These are phyloP conservation scores for Parascotia fuliginaria DNA, from an alignment of 2,888 invertebrate genomes.

Conservation along the genomic window DNA sequence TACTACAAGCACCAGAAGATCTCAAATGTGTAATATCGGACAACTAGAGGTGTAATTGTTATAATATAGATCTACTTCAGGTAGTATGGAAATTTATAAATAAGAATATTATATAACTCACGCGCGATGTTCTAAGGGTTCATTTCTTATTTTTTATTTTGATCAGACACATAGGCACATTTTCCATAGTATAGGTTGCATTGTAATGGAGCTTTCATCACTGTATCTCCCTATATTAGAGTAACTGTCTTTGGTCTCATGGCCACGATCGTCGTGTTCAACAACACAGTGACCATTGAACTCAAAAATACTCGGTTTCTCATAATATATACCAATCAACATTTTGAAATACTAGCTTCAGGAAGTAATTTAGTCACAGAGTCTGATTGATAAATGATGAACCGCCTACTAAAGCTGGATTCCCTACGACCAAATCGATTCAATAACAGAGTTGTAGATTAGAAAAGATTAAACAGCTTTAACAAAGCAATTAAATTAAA, in stretches of 20 bases:
- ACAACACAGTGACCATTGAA: no score
- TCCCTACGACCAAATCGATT: background rate
- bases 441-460: background rate
- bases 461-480: background rate
- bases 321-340: no score
- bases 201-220: background rate
- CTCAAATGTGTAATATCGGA: constrained; percentile 62
- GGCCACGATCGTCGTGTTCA: no score
- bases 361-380: no score
- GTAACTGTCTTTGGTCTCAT: no score
- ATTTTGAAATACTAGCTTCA: no score
- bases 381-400: no score
- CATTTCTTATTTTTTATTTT: background rate
- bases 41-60: constrained; percentile 40
- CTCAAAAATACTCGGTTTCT: no score
- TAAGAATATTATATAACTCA: constrained; percentile 22
- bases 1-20: constrained; percentile 82
- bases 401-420: background rate
- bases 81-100: constrained; percentile 43
- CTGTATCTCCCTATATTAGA: no score
- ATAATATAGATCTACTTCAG: constrained; percentile 44
- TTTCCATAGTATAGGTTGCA: background rate
- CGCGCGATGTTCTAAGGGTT: constrained; percentile 18
- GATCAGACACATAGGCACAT: no score
- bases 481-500: background rate